phyloP scores from a whole-genome alignment of 2,888 invertebrate species.

The Amorpha juglandis region DNA sequence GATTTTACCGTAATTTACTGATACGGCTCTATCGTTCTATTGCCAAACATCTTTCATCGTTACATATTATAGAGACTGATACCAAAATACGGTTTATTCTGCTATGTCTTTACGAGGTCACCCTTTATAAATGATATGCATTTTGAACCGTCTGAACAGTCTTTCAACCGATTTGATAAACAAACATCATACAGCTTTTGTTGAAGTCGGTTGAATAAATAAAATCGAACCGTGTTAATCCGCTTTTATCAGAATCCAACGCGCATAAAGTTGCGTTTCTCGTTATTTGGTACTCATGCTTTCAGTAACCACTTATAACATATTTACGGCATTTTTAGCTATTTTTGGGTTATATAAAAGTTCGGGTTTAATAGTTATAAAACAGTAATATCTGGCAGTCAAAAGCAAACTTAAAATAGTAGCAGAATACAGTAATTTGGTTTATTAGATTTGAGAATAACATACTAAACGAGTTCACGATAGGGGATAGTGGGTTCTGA shows the following conservation, averaged over 20 bases:
- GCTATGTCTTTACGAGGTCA: too few species aligned
- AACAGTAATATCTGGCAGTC: constrained; percentile 1
- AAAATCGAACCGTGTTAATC: too few species aligned
- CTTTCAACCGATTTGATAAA: too few species aligned
- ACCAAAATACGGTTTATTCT: too few species aligned
- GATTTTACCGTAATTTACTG: too few species aligned
- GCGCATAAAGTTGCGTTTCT: constrained; percentile 12
- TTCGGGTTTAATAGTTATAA: constrained; percentile 4
- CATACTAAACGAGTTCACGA: neutral
- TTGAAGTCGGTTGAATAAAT: too few species aligned
- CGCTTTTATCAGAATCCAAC: neutral
- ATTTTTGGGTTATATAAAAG: constrained; percentile 15
- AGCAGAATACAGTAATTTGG: neutral
- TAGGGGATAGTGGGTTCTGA: neutral
- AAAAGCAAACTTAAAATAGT: neutral
- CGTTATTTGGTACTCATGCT: neutral
- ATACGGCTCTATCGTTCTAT: too few species aligned
- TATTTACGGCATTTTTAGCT: neutral
- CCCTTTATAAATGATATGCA: too few species aligned
- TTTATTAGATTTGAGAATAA: neutral
- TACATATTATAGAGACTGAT: too few species aligned
- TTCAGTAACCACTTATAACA: neutral
- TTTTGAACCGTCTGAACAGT: too few species aligned
- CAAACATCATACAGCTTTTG: too few species aligned
- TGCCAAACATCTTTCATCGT: too few species aligned